Evolutionary conservation across 2,888 invertebrate genomes (phyloP).

Genomic region (Drosophila algonquin): DNA sequence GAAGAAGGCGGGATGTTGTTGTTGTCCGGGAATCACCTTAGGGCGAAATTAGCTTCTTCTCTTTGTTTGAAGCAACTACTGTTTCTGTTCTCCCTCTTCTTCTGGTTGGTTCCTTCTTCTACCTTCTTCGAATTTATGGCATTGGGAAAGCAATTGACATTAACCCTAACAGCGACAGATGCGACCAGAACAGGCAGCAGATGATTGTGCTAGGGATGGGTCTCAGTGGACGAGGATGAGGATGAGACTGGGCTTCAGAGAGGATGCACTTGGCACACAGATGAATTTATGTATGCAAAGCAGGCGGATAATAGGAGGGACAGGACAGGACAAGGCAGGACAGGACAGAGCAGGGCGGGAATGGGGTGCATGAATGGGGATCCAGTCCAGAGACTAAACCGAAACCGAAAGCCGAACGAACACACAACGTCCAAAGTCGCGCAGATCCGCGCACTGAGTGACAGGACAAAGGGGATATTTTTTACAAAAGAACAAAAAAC

Average conservation of each 20-base stretch:
- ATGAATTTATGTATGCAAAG: slow-evolving; percentile 84
- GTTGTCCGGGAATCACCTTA: slow-evolving; percentile 17
- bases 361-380: too few species aligned
- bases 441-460: slow-evolving; percentile 62
- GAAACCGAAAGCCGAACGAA: slow-evolving; percentile 66
- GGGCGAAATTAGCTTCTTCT: slow-evolving; percentile 22
- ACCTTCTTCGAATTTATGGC: slow-evolving; percentile 64
- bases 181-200: slow-evolving; percentile 33
- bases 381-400: slow-evolving; percentile 35
- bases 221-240: not conserved
- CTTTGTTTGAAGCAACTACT: not conserved
- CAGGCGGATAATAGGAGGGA: slow-evolving; percentile 57
- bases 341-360: too few species aligned
- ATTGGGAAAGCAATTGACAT: slow-evolving; percentile 71
- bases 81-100: not conserved
- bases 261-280: slow-evolving; percentile 65
- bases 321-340: slow-evolving; percentile 2
- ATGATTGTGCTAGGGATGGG: slow-evolving; percentile 17
- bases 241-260: slow-evolving; percentile 7
- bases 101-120: too few species aligned
- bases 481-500: slow-evolving; percentile 72
- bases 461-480: slow-evolving; percentile 83
- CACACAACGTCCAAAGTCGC: slow-evolving; percentile 28
- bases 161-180: slow-evolving; percentile 76
- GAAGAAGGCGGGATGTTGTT: slow-evolving; percentile 59